Percentiles rank a stretch among this genome's conserved stretches.
phyloP scores from a whole-genome alignment of 2,888 invertebrate species.

The Lasioglossum lativentre region DNA sequence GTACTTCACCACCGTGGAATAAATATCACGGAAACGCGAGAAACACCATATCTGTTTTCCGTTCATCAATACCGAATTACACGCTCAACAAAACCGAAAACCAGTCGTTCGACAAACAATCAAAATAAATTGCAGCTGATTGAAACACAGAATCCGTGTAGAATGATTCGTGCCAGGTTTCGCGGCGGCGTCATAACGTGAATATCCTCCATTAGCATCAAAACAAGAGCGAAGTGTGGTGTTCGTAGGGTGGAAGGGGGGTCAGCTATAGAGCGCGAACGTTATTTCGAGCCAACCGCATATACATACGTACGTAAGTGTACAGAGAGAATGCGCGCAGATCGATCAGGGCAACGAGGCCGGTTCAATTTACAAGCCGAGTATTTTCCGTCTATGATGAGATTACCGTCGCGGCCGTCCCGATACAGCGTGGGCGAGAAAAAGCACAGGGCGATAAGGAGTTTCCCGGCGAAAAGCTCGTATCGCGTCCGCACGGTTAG shows the following conservation, averaged over 20 bases:
- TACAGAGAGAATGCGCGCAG: conserved; percentile 8
- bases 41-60: background rate
- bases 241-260: background rate
- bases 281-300: background rate
- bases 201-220: conserved; percentile 56
- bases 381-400: conserved; percentile 24
- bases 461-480: conserved; percentile 2
- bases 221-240: conserved; percentile 21
- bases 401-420: background rate
- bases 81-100: background rate
- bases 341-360: background rate
- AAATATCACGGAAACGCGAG: background rate
- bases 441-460: conserved; percentile 28
- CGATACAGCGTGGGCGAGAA: background rate
- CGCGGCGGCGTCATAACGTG: conserved; percentile 32
- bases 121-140: background rate
- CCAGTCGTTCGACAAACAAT: background rate
- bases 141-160: conserved; percentile 3
- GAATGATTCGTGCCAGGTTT: conserved; percentile 34
- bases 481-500: conserved; percentile 37
- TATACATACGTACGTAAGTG: background rate
- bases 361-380: background rate
- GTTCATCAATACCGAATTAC: background rate
- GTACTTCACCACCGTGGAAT: no score
- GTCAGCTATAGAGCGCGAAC: background rate